phyloP scores from a whole-genome alignment of 2,888 invertebrate species.

The Anarsia innoxiella region DNA sequence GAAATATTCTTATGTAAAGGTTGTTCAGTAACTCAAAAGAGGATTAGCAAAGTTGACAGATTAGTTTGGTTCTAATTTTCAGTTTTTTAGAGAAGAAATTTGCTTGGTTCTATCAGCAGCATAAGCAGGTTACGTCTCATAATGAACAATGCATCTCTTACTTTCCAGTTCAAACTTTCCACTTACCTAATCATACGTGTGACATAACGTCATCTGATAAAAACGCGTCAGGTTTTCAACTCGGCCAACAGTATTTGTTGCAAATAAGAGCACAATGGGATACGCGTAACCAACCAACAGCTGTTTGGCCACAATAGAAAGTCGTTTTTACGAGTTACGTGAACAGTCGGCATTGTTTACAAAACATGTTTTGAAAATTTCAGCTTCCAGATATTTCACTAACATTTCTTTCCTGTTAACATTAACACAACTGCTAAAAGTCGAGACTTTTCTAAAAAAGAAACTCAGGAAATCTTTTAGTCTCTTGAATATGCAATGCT shows the following conservation, averaged over 20 bases:
- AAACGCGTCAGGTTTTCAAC: conserved; percentile 25
- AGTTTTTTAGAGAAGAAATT: too few species aligned
- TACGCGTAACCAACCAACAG: conserved; percentile 55
- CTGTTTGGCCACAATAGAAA: conserved; percentile 63
- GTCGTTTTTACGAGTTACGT: conserved; percentile 52
- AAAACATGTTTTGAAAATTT: conserved; percentile 37
- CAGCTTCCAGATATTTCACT: conserved; percentile 9
- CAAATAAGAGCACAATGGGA: conserved; percentile 54
- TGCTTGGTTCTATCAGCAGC: too few species aligned
- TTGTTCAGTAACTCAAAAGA: too few species aligned
- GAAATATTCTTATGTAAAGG: too few species aligned
- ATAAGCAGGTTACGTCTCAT: too few species aligned
- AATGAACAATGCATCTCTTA: too few species aligned
- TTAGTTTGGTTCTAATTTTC: too few species aligned
- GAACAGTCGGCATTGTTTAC: conserved; percentile 47
- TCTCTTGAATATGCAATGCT: background rate
- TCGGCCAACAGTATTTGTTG: conserved; percentile 35
- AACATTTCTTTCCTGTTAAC: background rate
- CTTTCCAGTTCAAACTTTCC: background rate
- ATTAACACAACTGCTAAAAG: too few species aligned
- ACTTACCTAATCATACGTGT: background rate
- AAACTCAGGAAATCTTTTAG: too few species aligned
- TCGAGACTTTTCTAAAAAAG: too few species aligned
- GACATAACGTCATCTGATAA: too few species aligned
- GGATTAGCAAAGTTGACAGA: too few species aligned